Evolutionary conservation across 2,888 invertebrate genomes (phyloP).

Genomic region (Thalpophila matura): DNA sequence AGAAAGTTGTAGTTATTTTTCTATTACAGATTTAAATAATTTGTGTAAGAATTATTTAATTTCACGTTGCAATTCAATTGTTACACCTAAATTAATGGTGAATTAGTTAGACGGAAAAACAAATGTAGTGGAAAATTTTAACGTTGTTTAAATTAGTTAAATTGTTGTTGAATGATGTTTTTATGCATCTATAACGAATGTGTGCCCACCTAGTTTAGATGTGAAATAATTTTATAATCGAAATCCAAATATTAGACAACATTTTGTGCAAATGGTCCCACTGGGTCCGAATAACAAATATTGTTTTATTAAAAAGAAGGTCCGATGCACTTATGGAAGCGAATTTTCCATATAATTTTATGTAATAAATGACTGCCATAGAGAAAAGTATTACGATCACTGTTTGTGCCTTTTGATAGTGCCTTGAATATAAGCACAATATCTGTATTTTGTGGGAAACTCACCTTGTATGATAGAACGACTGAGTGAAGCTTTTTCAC

Average conservation of each 20-base stretch:
- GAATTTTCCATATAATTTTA: not conserved
- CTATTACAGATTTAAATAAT: not conserved
- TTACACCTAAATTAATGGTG: too few species aligned
- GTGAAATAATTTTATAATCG: not conserved
- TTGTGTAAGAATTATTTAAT: too few species aligned
- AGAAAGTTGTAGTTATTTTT: not conserved
- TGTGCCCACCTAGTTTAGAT: constrained; percentile 25
- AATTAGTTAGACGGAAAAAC: not conserved
- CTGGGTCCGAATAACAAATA: not conserved
- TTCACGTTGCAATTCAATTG: too few species aligned
- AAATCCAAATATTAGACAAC: constrained; percentile 9
- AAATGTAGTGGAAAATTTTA: too few species aligned
- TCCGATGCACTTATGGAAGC: constrained; percentile 19
- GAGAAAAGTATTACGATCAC: constrained; percentile 54
- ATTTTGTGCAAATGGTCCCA: not conserved
- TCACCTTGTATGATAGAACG: not conserved
- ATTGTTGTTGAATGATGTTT: constrained; percentile 17
- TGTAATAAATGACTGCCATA: constrained; percentile 49
- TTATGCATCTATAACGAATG: constrained; percentile 26
- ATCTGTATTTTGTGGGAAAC: constrained; percentile 4
- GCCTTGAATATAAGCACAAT: constrained; percentile 42
- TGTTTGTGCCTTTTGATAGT: constrained; percentile 54
- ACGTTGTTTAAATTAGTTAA: not conserved
- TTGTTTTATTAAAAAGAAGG: not conserved
- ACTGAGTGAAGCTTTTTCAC: constrained; percentile 5